Evolutionary conservation across 2,113 vertebrate species (phyloP), one percentile per base, ranked within the genome.

Genomic region (Epinephelus moara): DNA sequence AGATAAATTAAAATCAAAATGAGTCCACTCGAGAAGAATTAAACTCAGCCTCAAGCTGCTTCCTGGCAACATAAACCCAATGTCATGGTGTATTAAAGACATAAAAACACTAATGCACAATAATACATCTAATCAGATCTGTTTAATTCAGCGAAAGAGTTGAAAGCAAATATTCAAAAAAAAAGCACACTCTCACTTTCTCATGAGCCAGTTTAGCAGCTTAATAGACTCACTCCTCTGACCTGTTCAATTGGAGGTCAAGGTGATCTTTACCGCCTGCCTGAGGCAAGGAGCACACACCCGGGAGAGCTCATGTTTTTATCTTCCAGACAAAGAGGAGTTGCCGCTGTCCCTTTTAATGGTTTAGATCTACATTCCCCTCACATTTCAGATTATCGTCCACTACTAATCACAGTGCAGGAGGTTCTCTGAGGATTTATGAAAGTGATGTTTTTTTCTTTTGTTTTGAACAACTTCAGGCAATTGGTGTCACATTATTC

Each of bases 211-310:
- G 52, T 75, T 74, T 23, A 57, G 9, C 25, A 27, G 63, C 19
- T n/a, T n/a, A 45, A 19, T 11, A 60, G 21, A 68, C 23, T 67
- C 61, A 9, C 42, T 42, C 30, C 27, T 53, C 49, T 21, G 30
- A 23, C 50, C 30, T 30, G 64, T 66, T 27, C 15, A 33, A 40
- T 25, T 50, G 15, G 53, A 69, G 53, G 21, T 45, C 64, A 52
- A 17, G 27, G 15, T 78, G 62, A 47, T 61, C 75, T 67, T 53
- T 2, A 30, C 21, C 1, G 18, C 9, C 30, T 66, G 75, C 47
- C 68, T 30, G 69, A 52, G 74, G 75, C 61, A 49, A 84, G 49
- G 37, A 64, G 49, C 56, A 25, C 30, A 30, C 49, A 40, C 69
- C 33, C 68, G 4, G 4, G 61, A 61, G 33, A 78, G 73, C 17